phyloP scores from a whole-genome alignment of 2,797 vertebrate species.

The Acanthurus lineatus region DNA sequence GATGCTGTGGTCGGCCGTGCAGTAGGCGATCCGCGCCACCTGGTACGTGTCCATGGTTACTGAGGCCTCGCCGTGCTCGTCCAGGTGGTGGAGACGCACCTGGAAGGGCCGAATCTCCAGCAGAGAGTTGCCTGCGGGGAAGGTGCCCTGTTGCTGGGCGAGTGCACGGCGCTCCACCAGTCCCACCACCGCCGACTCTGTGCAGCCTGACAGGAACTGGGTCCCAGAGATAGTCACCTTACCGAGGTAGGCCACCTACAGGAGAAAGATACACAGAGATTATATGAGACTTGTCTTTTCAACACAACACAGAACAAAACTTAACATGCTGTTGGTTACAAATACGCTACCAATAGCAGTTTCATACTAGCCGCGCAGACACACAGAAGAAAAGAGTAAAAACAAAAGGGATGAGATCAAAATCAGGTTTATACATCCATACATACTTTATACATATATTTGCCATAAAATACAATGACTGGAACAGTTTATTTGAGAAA shows the following conservation, averaged over 20 bases:
- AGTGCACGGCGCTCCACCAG: slow-evolving; percentile 90
- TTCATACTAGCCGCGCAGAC: not conserved
- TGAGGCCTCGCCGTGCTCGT: slow-evolving; percentile 91
- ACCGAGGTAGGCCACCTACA: slow-evolving; percentile 96
- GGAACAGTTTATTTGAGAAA: no score
- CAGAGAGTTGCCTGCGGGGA: slow-evolving; percentile 85
- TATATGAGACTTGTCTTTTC: slow-evolving; percentile 17
- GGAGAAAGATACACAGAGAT: slow-evolving; percentile 59
- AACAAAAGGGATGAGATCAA: not conserved
- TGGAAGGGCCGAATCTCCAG: slow-evolving; percentile 99
- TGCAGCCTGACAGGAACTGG: slow-evolving; percentile 97
- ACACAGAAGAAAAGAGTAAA: slow-evolving; percentile 1
- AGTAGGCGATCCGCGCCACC: slow-evolving; percentile 98
- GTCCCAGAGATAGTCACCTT: slow-evolving; percentile 95
- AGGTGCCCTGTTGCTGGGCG: slow-evolving; percentile 86
- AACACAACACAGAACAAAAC: not conserved
- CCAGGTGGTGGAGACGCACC: slow-evolving; percentile 96
- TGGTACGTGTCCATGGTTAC: slow-evolving; percentile 98
- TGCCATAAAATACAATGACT: not conserved
- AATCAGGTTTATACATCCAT: not conserved
- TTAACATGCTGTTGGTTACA: not conserved
- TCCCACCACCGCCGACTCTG: slow-evolving; percentile 95
- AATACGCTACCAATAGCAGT: not conserved
- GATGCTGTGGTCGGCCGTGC: slow-evolving; percentile 96
- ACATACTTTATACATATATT: not conserved